Evolutionary conservation across 2,888 invertebrate species (phyloP), one percentile per base, ranked within the genome.

Genomic region (Tipula lateralis): DNA sequence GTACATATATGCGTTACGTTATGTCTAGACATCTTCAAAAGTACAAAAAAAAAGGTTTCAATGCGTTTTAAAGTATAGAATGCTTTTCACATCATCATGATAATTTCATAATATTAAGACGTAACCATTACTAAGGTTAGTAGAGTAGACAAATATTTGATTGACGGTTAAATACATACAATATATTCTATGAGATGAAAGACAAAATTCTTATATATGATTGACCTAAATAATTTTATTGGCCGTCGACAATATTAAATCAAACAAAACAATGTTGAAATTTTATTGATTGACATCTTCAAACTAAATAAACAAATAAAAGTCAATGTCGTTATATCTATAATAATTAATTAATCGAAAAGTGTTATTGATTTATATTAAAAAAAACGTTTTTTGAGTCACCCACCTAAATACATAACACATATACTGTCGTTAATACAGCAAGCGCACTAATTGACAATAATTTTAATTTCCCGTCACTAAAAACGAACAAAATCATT

Each of bases 71-170:
- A 66, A 24, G 24, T 24, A 24, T 66, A n/a, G n/a, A 66, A 66
- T 66, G 24, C 66, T 66, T 66, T 66, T 66, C 66, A 66, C 66
- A 66, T 66, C 24, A 66, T 12, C 24, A 66, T 66, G 66, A 24
- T 66, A 66, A 66, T 66, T 66, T 66, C 66, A 66, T 66, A 66
- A 66, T 66, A 66, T 66, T 66, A 66, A 66, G 66, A 66, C 66
- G 24, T 66, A 24, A 24, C 24, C 9, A 66, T 24, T 66, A 66
- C 66, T 66, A 66, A 66, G 24, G 66, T 66, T 66, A 66, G 66
- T 66, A 24, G 66, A 66, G 24, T 66, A 66, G 24, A 66, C 66
- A 66, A 66, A 66, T 66, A 66, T 66, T 66, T 66, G 66, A 66
- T 66, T 66, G 66, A 66, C 66, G 24, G 19, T 66, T 66, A 24